Conservation (phyloP, 2,797 vertebrate genomes). For the Bradypodion ventrale region DNA sequence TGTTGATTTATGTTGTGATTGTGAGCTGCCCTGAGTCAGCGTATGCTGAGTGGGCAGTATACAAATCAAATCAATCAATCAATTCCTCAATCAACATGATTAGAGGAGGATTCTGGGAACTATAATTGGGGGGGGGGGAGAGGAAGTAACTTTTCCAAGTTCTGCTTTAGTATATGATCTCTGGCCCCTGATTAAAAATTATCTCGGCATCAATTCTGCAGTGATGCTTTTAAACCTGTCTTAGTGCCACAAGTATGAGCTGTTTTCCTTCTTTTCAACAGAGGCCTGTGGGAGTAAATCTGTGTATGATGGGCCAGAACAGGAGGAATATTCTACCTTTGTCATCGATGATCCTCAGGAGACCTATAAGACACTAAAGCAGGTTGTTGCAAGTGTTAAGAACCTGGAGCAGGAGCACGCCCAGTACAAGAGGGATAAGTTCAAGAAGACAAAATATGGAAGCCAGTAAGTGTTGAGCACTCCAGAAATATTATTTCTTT, state of each 20-base stretch:
- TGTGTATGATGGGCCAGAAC: constrained; percentile 95
- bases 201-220: neutral
- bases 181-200: neutral
- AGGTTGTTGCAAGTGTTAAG: constrained; percentile 86
- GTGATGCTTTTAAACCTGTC: neutral
- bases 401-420: constrained; percentile 92
- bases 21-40: too few relatives aligned
- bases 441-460: constrained; percentile 97
- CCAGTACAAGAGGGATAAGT: constrained; percentile 95
- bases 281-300: constrained; percentile 98
- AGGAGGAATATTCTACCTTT: constrained; percentile 95
- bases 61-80: too few relatives aligned
- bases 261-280: constrained; percentile 20
- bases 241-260: neutral
- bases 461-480: constrained; percentile 88
- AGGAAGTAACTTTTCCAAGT: too few relatives aligned
- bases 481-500: constrained; percentile 7
- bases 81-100: too few relatives aligned
- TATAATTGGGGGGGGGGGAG: too few relatives aligned
- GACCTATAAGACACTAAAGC: constrained; percentile 94
- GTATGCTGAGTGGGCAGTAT: too few relatives aligned
- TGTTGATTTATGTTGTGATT: too few relatives aligned
- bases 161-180: neutral
- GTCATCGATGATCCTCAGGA: constrained; percentile 96
- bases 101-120: too few relatives aligned